These are phyloP conservation scores for Cyphomyrmex costatus DNA, from an alignment of 1,140 invertebrate genomes.

Conservation along the genomic window DNA sequence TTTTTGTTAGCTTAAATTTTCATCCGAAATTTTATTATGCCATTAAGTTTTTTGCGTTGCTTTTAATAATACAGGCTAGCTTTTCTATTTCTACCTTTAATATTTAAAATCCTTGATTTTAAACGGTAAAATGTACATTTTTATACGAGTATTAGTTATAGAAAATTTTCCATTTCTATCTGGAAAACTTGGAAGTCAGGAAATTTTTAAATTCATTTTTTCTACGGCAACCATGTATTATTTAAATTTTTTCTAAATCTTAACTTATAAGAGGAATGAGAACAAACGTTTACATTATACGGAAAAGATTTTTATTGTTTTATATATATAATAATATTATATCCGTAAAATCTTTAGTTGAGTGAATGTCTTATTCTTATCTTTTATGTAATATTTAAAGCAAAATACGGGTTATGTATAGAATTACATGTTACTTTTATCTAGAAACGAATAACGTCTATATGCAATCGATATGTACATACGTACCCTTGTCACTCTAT, in stretches of 20 bases:
- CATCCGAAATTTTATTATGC: no score
- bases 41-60: no score
- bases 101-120: no score
- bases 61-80: no score
- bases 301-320: neutral
- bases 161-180: no score
- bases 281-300: neutral
- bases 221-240: no score
- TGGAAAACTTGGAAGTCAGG: no score
- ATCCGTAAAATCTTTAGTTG: neutral
- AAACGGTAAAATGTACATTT: no score
- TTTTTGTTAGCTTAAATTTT: no score
- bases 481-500: slow-evolving; percentile 23
- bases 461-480: slow-evolving; percentile 26
- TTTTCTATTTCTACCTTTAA: no score
- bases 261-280: neutral
- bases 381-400: slow-evolving; percentile 39
- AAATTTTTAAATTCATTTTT: no score
- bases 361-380: neutral
- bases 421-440: slow-evolving; percentile 6
- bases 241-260: neutral
- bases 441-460: neutral
- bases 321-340: neutral
- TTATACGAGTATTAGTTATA: no score
- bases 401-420: neutral